Conservation (phyloP, 2,113 vertebrate genomes). For the Corythoichthys haematopterus region DNA sequence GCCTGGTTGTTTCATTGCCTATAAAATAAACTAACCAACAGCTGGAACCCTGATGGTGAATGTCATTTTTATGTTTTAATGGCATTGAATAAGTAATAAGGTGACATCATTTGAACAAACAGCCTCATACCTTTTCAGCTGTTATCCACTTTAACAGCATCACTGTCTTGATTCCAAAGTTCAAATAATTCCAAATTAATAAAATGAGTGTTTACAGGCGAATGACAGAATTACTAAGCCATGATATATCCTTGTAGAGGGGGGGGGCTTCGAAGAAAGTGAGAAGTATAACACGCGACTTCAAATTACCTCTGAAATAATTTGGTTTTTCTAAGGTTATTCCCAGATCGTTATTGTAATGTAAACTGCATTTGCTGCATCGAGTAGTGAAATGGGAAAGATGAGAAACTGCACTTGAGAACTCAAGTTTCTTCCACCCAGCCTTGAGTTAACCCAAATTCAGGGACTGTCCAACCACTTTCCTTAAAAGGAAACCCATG, state of each 20-base stretch:
- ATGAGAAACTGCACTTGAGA: conserved; percentile 24
- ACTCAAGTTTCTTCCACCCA: conserved; percentile 24
- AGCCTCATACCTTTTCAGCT: background rate
- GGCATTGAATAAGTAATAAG: background rate
- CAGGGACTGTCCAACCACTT: conserved; percentile 4
- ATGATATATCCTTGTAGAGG: conserved; percentile 13
- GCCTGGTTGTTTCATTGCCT: background rate
- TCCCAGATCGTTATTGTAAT: conserved; percentile 38
- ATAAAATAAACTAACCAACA: background rate
- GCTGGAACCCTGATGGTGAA: background rate
- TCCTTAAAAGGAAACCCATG: background rate
- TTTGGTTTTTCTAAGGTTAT: conserved; percentile 34
- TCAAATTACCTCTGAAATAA: conserved; percentile 30
- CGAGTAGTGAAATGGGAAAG: conserved; percentile 18
- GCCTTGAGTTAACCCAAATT: conserved; percentile 23
- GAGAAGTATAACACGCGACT: conserved; percentile 34
- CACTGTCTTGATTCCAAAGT: background rate
- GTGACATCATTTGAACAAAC: background rate
- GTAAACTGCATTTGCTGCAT: conserved; percentile 44
- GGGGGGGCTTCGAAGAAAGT: conserved; percentile 23
- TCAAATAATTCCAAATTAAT: background rate
- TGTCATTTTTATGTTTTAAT: background rate
- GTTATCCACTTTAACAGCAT: background rate
- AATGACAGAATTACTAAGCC: conserved; percentile 17
- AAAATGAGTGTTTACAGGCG: background rate